Base-by-base conservation (phyloP, 2,888 invertebrate genomes). In the Microplitis deprimator region DNA sequence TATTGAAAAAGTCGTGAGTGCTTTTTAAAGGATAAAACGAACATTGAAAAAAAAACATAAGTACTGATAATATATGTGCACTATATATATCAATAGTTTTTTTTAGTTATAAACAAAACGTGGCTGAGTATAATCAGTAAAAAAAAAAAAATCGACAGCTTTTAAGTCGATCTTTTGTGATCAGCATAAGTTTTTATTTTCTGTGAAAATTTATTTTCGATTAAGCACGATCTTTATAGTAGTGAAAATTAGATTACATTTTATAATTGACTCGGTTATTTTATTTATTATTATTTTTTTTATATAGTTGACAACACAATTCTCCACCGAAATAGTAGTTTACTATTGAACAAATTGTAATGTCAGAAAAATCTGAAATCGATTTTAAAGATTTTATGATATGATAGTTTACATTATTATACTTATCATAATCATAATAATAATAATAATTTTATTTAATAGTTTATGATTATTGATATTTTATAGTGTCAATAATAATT, bases 391-490 rank as follows among this genome's bases (percentile, higher is more conserved):
- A 17, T 64, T 20, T 67, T 39, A 38, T 67, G 67, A 67, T 67
- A 67, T 67, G 39, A 13, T 67, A 67, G 5, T 67, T 67, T 29
- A 29, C 20, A 67, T 67, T 4, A 67, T 29, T 29, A 29, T 29
- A 29, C 29, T 29, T 2, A 4, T 29, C 1, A 29, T 29, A 29
- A 29, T 29, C 1, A 50, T 50, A 50, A 8, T 50, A 50, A 13
- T 67, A 38, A 67, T 67, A 10, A 13, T 50, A 8, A 50, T 50
- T 39, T 20, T 64, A 20, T 7, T 29, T 8, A 67, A 8, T 13
- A 29, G 67, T 67, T 29, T 20, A 7, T 38, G 8, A 67, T 13
- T 13, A 67, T 67, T 39, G 67, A 62, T n/a, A 62, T 62, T 62
- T 5, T n/a, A 62, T 20, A 6, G 40, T 29, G 29, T 29, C 29